These are phyloP conservation scores for Gymnodraco acuticeps DNA, from an alignment of 2,797 vertebrate genomes.

Conservation along the genomic window DNA sequence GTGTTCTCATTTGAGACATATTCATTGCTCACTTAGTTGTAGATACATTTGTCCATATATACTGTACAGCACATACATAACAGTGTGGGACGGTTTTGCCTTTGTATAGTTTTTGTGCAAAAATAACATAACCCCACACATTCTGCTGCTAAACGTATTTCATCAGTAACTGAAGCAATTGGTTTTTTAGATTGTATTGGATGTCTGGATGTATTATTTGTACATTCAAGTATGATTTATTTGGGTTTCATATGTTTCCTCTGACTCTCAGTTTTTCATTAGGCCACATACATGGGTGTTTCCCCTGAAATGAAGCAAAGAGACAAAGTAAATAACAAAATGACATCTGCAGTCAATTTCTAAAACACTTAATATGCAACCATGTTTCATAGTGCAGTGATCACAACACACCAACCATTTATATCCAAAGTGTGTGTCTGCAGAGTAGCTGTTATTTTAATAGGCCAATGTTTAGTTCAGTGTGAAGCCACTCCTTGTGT, in stretches of 20 bases:
- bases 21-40: background rate
- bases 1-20: background rate
- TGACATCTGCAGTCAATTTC: background rate
- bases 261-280: conserved; percentile 51
- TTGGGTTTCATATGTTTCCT: conserved; percentile 60
- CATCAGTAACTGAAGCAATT: conserved; percentile 13
- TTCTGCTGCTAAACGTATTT: conserved; percentile 27
- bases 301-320: conserved; percentile 18
- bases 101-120: conserved; percentile 2
- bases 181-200: conserved; percentile 31
- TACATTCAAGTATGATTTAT: conserved; percentile 51
- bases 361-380: background rate
- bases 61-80: background rate
- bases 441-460: conserved; percentile 14
- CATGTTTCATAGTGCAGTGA: background rate
- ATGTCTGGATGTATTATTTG: conserved; percentile 31
- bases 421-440: background rate
- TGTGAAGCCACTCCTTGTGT: conserved; percentile 57
- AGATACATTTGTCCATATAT: no score
- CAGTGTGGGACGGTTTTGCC: conserved; percentile 8
- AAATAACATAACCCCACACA: background rate
- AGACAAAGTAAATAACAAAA: background rate
- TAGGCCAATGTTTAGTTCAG: conserved; percentile 26
- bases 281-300: conserved; percentile 42
- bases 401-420: background rate